phyloP scores from a whole-genome alignment of 2,797 vertebrate species.

The Phataginus tricuspis region DNA sequence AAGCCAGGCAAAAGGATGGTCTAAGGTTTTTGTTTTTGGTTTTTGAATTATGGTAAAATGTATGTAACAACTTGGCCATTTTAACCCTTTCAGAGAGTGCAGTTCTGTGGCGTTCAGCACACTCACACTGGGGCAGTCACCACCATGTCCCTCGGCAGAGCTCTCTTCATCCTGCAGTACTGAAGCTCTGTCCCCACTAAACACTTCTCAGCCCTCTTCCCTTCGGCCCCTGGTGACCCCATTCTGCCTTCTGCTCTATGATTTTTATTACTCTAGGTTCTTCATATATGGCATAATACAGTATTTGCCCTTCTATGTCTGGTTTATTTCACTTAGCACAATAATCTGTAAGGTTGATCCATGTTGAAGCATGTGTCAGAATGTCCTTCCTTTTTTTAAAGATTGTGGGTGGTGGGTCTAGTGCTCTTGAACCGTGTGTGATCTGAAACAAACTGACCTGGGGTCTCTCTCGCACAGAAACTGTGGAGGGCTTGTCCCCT shows the following conservation, averaged over 20 bases:
- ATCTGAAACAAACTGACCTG: background rate
- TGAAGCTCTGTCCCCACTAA: background rate
- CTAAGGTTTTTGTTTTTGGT: background rate
- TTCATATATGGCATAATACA: background rate
- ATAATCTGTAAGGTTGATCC: background rate
- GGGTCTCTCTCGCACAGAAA: background rate
- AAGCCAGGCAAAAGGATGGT: background rate
- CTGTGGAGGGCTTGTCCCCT: accelerated
- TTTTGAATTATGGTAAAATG: background rate
- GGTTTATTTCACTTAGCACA: background rate
- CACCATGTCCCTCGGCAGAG: background rate
- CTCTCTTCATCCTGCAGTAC: background rate
- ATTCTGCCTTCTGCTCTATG: background rate
- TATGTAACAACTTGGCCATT: background rate
- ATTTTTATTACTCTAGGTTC: background rate
- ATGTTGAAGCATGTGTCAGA: background rate
- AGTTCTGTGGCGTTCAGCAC: background rate
- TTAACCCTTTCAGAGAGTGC: background rate
- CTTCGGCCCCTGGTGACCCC: background rate
- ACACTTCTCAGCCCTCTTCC: background rate
- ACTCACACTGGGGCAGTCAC: background rate
- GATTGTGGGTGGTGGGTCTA: background rate
- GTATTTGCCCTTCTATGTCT: background rate
- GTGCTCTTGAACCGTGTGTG: background rate
- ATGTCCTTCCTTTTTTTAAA: background rate